Conservation (phyloP, 2,797 vertebrate species). For the Sebastes hubbsi region DNA sequence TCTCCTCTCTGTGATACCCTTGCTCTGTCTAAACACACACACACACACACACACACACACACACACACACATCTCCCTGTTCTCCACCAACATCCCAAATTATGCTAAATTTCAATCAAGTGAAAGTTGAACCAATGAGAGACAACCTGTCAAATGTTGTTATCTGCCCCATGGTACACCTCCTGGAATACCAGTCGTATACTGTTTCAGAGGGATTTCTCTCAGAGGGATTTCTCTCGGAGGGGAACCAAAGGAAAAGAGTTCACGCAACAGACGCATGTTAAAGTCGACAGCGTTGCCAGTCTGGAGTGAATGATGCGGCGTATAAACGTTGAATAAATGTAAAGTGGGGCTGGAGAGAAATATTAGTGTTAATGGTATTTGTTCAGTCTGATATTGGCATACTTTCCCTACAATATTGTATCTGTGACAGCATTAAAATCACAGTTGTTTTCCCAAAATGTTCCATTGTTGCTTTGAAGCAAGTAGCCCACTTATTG, state of each 20-base stretch:
- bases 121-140: neutral
- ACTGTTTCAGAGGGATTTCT: neutral
- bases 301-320: neutral
- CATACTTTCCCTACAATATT: neutral
- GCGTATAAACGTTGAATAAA: neutral
- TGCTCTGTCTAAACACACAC: neutral
- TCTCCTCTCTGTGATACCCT: conserved; percentile 74
- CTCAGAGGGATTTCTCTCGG: neutral
- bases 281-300: neutral
- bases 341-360: neutral
- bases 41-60: neutral
- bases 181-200: neutral
- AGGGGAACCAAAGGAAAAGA: neutral
- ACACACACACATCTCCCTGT: neutral
- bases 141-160: conserved; percentile 68
- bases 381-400: neutral
- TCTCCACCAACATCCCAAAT: neutral
- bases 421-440: neutral
- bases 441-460: neutral
- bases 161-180: conserved; percentile 34
- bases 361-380: neutral
- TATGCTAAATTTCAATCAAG: neutral
- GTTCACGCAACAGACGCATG: neutral
- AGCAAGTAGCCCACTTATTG: neutral
- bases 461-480: neutral